Evolutionary conservation across 2,113 vertebrate genomes (phyloP).

Genomic region (Semnopithecus entellus): DNA sequence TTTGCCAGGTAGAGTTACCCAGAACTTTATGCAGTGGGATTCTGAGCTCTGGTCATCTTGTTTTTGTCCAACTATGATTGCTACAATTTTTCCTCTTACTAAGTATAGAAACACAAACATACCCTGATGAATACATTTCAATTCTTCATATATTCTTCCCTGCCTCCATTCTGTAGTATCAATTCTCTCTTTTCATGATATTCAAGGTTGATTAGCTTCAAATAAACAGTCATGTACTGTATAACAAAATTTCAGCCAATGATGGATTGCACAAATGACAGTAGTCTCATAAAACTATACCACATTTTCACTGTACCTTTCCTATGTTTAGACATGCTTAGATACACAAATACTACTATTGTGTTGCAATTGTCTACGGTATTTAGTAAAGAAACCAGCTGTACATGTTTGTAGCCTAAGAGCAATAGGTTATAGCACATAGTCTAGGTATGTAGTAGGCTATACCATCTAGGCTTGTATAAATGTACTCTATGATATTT

Average conservation of each 20-base stretch:
- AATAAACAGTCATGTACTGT: neutral
- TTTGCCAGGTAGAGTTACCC: neutral
- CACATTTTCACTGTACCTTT: neutral
- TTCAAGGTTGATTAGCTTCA: neutral
- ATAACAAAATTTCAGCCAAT: neutral
- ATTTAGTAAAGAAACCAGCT: neutral
- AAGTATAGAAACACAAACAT: neutral
- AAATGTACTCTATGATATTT: neutral
- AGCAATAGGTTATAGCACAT: neutral
- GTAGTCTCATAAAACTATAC: neutral
- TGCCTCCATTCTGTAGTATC: neutral
- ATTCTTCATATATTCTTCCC: neutral
- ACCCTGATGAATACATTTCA: fast-evolving
- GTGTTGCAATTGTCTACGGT: neutral
- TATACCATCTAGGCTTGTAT: neutral
- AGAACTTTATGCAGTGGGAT: neutral
- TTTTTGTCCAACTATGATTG: neutral
- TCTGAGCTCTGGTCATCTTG: neutral
- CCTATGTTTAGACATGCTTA: neutral
- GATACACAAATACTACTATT: neutral
- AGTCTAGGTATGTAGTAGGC: neutral
- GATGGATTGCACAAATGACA: neutral
- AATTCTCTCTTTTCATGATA: neutral
- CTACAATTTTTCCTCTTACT: neutral
- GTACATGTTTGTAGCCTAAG: neutral